These are phyloP conservation scores for Xiphorhynchus erythropygius DNA, from an alignment of 2,797 vertebrate genomes.

Conservation along the genomic window DNA sequence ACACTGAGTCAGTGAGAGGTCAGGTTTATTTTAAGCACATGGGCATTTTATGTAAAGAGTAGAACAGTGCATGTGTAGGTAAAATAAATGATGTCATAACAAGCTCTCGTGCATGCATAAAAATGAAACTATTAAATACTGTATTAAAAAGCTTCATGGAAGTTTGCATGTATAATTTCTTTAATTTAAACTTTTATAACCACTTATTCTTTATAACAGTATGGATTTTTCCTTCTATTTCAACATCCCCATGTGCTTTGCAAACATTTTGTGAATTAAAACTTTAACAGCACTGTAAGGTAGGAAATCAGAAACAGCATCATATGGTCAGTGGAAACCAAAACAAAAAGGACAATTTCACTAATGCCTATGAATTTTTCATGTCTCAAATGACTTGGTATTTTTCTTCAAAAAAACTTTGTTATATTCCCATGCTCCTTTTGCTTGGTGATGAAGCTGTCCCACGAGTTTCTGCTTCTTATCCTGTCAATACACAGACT, in stretches of 20 bases:
- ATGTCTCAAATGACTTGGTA: neutral
- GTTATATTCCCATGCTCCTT: neutral
- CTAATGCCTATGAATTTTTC: neutral
- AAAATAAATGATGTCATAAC: conserved; percentile 4
- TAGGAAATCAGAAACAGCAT: neutral
- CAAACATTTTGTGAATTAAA: neutral
- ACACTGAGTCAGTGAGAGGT: neutral
- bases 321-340: neutral
- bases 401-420: neutral
- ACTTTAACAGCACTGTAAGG: neutral
- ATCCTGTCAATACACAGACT: neutral
- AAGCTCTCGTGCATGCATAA: neutral
- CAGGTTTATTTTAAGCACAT: neutral
- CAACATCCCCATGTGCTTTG: neutral
- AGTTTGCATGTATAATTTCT: neutral
- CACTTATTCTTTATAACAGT: neutral
- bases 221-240: neutral
- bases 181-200: neutral
- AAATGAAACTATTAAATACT: neutral
- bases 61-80: neutral
- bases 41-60: neutral
- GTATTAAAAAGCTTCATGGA: conserved; percentile 17
- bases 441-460: neutral
- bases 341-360: neutral
- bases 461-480: neutral